Percentiles rank a stretch among this genome's conserved stretches.
These are phyloP conservation scores for Protonibea diacanthus DNA, from an alignment of 2,797 vertebrate genomes.

Conservation along the genomic window DNA sequence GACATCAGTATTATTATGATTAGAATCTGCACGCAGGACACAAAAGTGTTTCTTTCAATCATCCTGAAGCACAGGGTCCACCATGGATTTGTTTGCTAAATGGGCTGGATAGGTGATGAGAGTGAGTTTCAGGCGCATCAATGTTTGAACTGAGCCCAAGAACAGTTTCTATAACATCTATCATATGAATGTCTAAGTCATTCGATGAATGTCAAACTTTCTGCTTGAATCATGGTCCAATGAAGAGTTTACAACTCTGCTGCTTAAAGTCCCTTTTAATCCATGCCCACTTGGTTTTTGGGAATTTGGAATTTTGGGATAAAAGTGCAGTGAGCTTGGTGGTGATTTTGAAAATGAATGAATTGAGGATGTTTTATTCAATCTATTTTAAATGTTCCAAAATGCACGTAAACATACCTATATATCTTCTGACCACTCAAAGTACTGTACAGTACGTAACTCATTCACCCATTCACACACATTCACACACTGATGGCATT, in stretches of 20 bases:
- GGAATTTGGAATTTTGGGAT: background rate
- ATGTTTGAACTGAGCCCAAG: constrained; percentile 56
- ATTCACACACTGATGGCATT: too few species aligned
- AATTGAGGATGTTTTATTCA: background rate
- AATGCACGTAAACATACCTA: too few species aligned
- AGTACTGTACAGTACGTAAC: too few species aligned
- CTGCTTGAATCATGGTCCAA: background rate
- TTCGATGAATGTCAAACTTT: too few species aligned
- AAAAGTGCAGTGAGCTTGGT: background rate
- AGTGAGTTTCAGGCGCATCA: constrained; percentile 16
- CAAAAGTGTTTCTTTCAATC: constrained; percentile 18
- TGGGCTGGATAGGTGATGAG: constrained; percentile 66
- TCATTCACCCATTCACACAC: too few species aligned
- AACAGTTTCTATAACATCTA: constrained; percentile 46
- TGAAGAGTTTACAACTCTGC: background rate
- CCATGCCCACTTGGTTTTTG: background rate
- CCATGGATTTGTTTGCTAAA: constrained; percentile 68
- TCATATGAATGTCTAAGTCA: constrained; percentile 7
- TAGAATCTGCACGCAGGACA: constrained; percentile 36
- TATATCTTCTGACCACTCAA: too few species aligned
- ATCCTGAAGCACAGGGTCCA: constrained; percentile 45
- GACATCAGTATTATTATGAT: constrained; percentile 53
- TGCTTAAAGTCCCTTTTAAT: constrained; percentile 10
- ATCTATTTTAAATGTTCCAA: background rate
- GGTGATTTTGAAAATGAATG: too few species aligned